phyloP scores from a whole-genome alignment of 2,888 invertebrate genomes.

The Trachelus troglodyta region DNA sequence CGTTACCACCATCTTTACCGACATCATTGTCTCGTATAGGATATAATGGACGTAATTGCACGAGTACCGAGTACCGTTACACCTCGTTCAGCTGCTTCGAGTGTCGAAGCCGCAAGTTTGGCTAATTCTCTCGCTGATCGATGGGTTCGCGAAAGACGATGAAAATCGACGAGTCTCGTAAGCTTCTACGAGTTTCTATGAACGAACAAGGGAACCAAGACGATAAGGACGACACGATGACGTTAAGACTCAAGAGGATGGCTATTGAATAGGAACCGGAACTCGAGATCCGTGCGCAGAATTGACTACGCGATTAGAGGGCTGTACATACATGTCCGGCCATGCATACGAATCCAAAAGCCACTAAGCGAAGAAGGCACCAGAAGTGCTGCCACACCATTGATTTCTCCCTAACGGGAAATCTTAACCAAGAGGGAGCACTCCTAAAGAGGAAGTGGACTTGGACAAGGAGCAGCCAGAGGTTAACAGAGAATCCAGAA shows the following conservation, averaged over 20 bases:
- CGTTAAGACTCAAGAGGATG: background rate
- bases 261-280: conserved; percentile 60
- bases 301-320: conserved; percentile 47
- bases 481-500: too few relatives aligned
- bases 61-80: too few relatives aligned
- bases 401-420: conserved; percentile 16
- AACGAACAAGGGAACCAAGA: too few relatives aligned
- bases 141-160: background rate
- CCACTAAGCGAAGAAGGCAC: background rate
- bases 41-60: too few relatives aligned
- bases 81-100: too few relatives aligned
- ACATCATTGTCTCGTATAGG: too few relatives aligned
- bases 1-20: too few relatives aligned
- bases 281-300: conserved; percentile 58
- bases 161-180: background rate
- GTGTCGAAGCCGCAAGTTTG: background rate
- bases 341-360: conserved; percentile 50
- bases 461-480: too few relatives aligned
- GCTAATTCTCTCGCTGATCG: background rate
- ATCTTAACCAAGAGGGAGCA: too few relatives aligned
- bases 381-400: conserved; percentile 3
- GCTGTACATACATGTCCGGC: conserved; percentile 41
- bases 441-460: too few relatives aligned
- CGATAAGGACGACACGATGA: background rate
- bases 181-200: background rate